Base-by-base conservation (phyloP, 2,113 vertebrate species). In the Hippocampus barbouri region DNA sequence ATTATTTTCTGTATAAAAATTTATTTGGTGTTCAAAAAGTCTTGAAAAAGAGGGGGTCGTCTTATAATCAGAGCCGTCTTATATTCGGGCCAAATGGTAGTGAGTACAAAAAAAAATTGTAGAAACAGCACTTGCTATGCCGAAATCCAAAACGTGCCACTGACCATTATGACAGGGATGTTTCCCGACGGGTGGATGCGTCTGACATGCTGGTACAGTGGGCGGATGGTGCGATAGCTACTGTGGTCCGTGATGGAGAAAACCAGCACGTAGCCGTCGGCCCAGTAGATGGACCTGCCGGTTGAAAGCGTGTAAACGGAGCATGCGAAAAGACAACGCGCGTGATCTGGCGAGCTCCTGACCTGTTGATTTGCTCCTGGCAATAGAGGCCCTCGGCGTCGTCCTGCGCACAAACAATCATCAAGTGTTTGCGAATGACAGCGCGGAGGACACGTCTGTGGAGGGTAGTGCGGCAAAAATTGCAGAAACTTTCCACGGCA, bases 231-330 rank as follows among this genome's bases (percentile, higher is more conserved):
- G 2, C 91, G 88, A 86, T 94, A 97, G 89, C 96, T 97, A 80
- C 87, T 91, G 5, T 92, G 89, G 89, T 97, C 95, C 2, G 96
- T 96, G 89, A 97, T 96, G 90, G 96, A 96, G 65, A 94, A 97
- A 0, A 95, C 96, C 21, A 97, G 89, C 1, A 97, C 94, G 41
- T 96, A 97, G 8, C 95, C 95, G 15, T 97, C 96, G 0, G 96
- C 96, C 96, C 96, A 97, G 90, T 97, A 96, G 89, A 97, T 95
- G 0, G 95, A 96, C 92, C 95, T 97, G 90, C 0, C 53, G 30
- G 56, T 14, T 16, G 25, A 63, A 66, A 66, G 15, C n/a, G 5
- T 9, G 41, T 25, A 23, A 43, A 11, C 20, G 2, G 21, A 2
- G 12, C 11, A 2, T 21, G 11, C 56, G 3, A 4, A 57, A 43